A percentile compares a stretch with the other conserved stretches of the same genome.
phyloP scores from a whole-genome alignment of 2,113 vertebrate genomes.

The Acrocephalus arundinaceus region DNA sequence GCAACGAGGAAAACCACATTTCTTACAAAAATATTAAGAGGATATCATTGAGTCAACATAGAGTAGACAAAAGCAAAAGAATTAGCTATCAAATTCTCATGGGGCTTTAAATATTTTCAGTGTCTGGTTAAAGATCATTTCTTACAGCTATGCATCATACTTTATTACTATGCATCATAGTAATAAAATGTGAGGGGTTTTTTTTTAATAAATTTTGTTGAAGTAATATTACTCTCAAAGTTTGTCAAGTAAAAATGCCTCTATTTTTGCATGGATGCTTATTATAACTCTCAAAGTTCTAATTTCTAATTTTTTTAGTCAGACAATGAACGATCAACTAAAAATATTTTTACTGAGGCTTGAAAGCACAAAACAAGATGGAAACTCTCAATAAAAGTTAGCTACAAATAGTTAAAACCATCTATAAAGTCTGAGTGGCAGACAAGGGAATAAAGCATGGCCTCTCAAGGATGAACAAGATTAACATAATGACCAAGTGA shows the following conservation, averaged over 20 bases:
- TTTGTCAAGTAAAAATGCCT: background rate
- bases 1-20: background rate
- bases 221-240: background rate
- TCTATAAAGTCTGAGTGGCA: background rate
- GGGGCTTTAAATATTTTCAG: background rate
- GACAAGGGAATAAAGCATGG: background rate
- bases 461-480: background rate
- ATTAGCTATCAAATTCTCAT: background rate
- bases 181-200: background rate
- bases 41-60: background rate
- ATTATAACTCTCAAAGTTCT: background rate
- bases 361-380: background rate
- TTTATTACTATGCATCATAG: background rate
- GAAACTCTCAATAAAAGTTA: background rate
- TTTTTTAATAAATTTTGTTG: background rate
- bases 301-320: background rate
- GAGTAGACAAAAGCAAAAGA: background rate
- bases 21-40: background rate
- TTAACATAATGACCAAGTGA: slow-evolving; percentile 12
- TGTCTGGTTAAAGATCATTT: background rate
- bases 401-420: background rate
- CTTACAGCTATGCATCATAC: background rate
- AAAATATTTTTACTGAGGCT: background rate
- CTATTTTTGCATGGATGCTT: background rate
- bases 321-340: background rate